Percentiles rank a stretch among this genome's conserved stretches.
phyloP scores from a whole-genome alignment of 2,797 vertebrate species.

The Macropodus opercularis region DNA sequence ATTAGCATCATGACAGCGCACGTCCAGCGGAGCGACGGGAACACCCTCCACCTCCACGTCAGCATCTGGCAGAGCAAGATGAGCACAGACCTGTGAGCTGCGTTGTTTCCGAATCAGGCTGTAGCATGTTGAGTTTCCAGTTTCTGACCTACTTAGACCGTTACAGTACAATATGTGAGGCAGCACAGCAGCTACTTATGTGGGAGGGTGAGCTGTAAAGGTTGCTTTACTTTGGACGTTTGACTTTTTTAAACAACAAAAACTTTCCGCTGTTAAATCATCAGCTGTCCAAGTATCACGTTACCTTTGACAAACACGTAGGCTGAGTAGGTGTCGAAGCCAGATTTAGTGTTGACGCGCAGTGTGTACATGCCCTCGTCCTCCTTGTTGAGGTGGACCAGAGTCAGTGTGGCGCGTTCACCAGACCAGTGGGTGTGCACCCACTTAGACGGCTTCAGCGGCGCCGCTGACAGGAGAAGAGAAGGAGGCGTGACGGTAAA shows the following conservation, averaged over 20 bases:
- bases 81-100: no score
- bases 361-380: conserved; percentile 97
- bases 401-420: conserved; percentile 88
- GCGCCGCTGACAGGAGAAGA: conserved; percentile 76
- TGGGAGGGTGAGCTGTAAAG: no score
- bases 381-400: conserved; percentile 96
- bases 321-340: conserved; percentile 90
- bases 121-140: conserved; percentile 47
- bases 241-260: neutral
- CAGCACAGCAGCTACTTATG: conserved; percentile 9
- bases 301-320: conserved; percentile 96
- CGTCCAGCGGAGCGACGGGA: conserved; percentile 93
- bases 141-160: conserved; percentile 46
- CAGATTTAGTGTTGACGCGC: conserved; percentile 91
- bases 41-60: conserved; percentile 92
- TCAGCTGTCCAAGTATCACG: neutral
- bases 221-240: neutral
- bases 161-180: conserved; percentile 22
- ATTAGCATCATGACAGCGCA: conserved; percentile 92
- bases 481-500: neutral
- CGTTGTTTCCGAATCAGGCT: conserved; percentile 65
- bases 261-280: neutral
- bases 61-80: conserved; percentile 82
- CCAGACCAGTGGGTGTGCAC: conserved; percentile 91
- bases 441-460: conserved; percentile 91